Base-by-base conservation (phyloP, 1,140 invertebrate genomes). In the Drepana arcuata region DNA sequence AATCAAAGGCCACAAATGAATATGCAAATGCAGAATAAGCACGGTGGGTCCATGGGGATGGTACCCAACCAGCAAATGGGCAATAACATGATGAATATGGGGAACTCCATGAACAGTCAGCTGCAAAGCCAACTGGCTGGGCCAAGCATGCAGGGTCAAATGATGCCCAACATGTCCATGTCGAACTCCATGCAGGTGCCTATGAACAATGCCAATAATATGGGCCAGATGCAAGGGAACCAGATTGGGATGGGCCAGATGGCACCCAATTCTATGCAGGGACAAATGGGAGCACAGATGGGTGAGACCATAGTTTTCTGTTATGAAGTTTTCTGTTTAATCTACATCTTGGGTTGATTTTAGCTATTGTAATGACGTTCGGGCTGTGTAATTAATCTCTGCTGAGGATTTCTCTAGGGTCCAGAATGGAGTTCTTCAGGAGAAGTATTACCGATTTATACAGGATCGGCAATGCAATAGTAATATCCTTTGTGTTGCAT, bases 121-220 rank as follows among this genome's bases (percentile, higher is more conserved):
- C 27, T 72, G 6, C 72, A 80, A 46, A 73, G 42, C 16, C 71
- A 79, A 16, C 25, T 77, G 7, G 57, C 54, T 3, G 72, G 58
- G 4, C 60, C 61, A 0, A 64, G 68, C 0, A 74, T 78, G 62
- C 71, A 75, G 16, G 66, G 64, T 0, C 69, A 72, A 43, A 79
- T 79, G 66, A 79, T 79, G 60, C 63, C 65, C 0, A 75, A 68
- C 18, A 79, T 75, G 67, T 70, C 70, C 0, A 78, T 78, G 71
- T 54, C 58, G 0, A 73, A 71, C 14, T 53, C 34, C 7, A 78
- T 78, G 73, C 58, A 66, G 34, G 69, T 75, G n/a, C 67, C 74
- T 1, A 73, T 78, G 68, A 61, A 61, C n/a, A 58, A 51, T 0
- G 42, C 56, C n/a, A 74, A 56, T 14, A 57, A 60, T 1, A 80